Evolutionary conservation across 2,113 vertebrate genomes (phyloP).

Genomic region (Meles meles): DNA sequence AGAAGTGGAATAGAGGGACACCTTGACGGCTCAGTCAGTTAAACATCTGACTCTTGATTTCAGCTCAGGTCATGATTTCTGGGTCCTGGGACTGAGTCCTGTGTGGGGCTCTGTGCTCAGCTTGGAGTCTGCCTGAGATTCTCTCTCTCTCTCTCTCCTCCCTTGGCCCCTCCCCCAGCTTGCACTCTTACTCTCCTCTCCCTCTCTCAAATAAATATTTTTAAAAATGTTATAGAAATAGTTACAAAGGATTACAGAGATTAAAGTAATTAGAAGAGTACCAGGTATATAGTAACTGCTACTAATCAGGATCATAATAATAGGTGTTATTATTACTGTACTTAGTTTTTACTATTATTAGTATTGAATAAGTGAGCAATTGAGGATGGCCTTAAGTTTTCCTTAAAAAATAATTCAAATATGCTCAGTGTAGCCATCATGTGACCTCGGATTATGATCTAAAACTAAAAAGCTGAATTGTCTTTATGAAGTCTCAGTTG

Average conservation of each 20-base stretch:
- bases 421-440: background rate
- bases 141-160: background rate
- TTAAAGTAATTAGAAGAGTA: background rate
- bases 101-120: background rate
- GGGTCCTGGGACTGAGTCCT: background rate
- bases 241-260: background rate
- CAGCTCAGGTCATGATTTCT: background rate
- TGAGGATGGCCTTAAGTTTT: background rate
- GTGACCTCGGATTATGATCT: background rate
- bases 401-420: background rate
- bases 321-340: background rate
- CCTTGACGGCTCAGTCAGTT: background rate
- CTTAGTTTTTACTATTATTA: background rate
- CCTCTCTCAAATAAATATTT: background rate
- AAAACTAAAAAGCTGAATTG: background rate
- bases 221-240: background rate
- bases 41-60: background rate
- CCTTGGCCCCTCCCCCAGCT: background rate
- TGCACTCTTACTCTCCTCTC: background rate
- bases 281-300: background rate
- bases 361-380: background rate
- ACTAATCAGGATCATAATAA: background rate
- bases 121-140: background rate
- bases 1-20: background rate
- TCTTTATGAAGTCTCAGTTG: background rate